Base-by-base conservation (phyloP, 2,113 vertebrate genomes). In the Campylorhamphus procurvoides region DNA sequence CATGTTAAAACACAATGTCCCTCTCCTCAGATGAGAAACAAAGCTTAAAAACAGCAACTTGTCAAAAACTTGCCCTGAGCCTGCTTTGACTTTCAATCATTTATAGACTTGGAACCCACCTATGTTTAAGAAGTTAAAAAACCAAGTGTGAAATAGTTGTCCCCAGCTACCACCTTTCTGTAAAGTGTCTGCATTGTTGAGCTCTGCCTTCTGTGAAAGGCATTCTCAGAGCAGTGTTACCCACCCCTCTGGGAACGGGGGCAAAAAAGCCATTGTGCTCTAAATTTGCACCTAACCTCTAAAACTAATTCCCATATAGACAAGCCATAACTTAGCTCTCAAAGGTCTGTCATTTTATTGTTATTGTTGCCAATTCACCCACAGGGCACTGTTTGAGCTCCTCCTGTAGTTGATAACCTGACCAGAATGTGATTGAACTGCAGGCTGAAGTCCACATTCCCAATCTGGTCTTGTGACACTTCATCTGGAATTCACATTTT, bases 401-500 rank as follows among this genome's bases (percentile, higher is more conserved):
- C 33, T 64, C 20, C 42, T 52, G 16, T 49, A 42, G 25, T 2
- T 77, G 56, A 66, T 80, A 90, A 89, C 18, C 47, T 47, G 64
- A 28, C 28, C 67, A 89, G 77, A 40, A 58, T 37, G 46, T 31
- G 40, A 46, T 28, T 49, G 46, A 52, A 40, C 39, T 42, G 37
- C 71, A 49, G 58, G 14, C 71, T 53, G 39, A 60, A 77, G 50
- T 68, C 39, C 40, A 81, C 40, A 58, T 87, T 89, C 52, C 72
- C 63, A 40, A 6, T 66, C 67, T 56, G 25, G 66, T 52, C 59
- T 47, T 52, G 76, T 3, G 12, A 55, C 55, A 71, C 47, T 68
- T 90, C 72, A 60, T 81, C 85, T 90, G 89, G 68, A 96, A 87
- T 64, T 96, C 83, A n/a, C 79, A 56, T 93, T 89, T 90, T 86